Evolutionary conservation across 2,888 invertebrate genomes (phyloP), one percentile per base, ranked within the genome.

Genomic region (Lacanobia oleracea): DNA sequence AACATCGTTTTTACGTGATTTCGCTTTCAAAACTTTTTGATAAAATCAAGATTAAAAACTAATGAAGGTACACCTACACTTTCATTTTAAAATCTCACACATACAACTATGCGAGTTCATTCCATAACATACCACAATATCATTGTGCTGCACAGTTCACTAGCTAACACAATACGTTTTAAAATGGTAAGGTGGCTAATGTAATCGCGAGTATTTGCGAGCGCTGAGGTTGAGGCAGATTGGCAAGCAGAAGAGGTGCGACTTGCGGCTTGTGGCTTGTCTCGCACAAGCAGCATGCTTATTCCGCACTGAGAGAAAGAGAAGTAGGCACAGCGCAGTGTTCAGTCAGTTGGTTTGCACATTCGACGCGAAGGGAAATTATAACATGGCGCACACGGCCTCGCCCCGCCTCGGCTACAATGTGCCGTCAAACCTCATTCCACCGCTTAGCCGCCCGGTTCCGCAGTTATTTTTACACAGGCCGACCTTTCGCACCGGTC

Each of bases 391-490:
- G 95, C 94, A 94, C 92, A 93, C 94, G 93, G 93, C 93, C 94
- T 95, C 94, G 95, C 93, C 95, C 95, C 95, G 95, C 95, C 95
- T 95, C 93, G 89, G 92, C 93, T 94, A 95, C 95, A 95, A 93
- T 94, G 95, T 94, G 95, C 95, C 95, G 95, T 95, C 95, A 94
- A 95, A 95, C 95, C 95, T 95, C 95, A 95, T 95, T 95, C 95
- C 95, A 94, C 93, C 92, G 94, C 93, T 94, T 94, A 94, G 95
- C 94, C 92, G 94, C 94, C 92, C 93, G 94, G 94, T 95, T 95
- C 95, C 95, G 96, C 95, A 94, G 95, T 95, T 96, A 96, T 96
- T 95, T 96, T 95, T 96, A 96, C 96, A 95, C 95, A 94, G 93
- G 90, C 94, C 95, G 95, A 95, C 95, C 95, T 95, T 95, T 95